Evolutionary conservation across 2,113 vertebrate genomes (phyloP).

Genomic region (Microcebus griseorufus): DNA sequence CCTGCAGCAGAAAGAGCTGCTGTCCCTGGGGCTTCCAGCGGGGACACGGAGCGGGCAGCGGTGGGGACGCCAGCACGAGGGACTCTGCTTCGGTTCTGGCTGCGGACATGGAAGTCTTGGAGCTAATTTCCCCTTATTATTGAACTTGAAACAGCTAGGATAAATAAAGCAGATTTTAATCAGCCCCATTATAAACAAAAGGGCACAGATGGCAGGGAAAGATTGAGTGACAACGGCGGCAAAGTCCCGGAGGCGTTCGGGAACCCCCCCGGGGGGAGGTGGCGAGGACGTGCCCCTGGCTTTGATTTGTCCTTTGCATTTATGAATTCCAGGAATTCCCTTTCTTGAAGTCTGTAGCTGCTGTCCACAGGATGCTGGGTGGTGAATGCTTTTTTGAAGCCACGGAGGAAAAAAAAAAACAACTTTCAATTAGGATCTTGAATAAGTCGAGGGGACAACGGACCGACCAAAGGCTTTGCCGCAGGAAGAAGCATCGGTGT

Average conservation of each 20-base stretch:
- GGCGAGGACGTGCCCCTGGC: neutral
- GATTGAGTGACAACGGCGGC: constrained; percentile 67
- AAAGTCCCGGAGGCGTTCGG: neutral
- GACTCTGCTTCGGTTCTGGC: neutral
- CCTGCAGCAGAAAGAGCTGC: neutral
- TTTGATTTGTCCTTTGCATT: constrained; percentile 49
- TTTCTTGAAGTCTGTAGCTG: constrained; percentile 45
- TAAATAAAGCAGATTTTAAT: constrained; percentile 77
- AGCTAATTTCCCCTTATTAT: constrained; percentile 71
- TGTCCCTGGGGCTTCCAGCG: neutral
- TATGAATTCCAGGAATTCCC: constrained; percentile 74
- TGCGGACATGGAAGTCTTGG: constrained; percentile 13
- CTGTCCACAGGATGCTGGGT: constrained; percentile 66
- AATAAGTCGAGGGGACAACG: neutral
- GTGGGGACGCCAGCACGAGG: neutral
- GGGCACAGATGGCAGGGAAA: constrained; percentile 70
- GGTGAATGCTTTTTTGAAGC: constrained; percentile 35
- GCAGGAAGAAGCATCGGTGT: neutral
- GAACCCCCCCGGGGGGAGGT: neutral
- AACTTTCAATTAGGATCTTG: neutral
- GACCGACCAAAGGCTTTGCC: neutral
- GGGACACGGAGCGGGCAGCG: neutral
- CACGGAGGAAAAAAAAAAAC: neutral
- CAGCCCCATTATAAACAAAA: constrained; percentile 72
- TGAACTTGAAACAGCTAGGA: constrained; percentile 70